A percentile compares a stretch with the other conserved stretches of the same genome.
phyloP scores from a whole-genome alignment of 1,140 invertebrate genomes.

The Zaprionus africanus region DNA sequence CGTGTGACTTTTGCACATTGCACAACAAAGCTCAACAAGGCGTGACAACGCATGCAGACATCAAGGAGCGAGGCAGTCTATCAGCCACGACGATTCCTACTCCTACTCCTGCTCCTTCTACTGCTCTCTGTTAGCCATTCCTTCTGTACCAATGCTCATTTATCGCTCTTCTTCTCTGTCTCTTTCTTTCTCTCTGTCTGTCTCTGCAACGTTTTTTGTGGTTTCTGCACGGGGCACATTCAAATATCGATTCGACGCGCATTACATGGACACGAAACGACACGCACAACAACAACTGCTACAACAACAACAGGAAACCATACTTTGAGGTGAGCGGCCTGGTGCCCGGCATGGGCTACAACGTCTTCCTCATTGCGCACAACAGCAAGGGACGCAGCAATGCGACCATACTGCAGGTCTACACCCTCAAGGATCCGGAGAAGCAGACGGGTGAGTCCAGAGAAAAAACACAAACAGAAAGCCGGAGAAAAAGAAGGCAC shows the following conservation, averaged over 20 bases:
- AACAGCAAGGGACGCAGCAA: slow-evolving; percentile 90
- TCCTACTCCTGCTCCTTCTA: slow-evolving; percentile 5
- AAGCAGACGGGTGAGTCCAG: slow-evolving; percentile 89
- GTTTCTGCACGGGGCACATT: slow-evolving; percentile 50
- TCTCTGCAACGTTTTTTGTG: slow-evolving; percentile 35
- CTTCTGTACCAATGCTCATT: slow-evolving; percentile 48
- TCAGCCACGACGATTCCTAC: not conserved
- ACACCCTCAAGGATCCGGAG: slow-evolving; percentile 91
- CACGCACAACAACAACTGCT: not conserved
- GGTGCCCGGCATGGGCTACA: slow-evolving; percentile 88
- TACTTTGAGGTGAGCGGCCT: slow-evolving; percentile 88
- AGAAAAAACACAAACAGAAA: too few species aligned
- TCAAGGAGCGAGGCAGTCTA: not conserved
- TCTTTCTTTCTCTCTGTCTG: slow-evolving; percentile 33
- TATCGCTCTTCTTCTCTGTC: slow-evolving; percentile 42
- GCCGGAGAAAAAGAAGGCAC: not conserved
- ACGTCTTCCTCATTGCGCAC: slow-evolving; percentile 88
- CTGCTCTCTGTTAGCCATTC: not conserved
- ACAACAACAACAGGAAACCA: slow-evolving; percentile 83
- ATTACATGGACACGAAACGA: slow-evolving; percentile 30
- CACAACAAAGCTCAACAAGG: slow-evolving; percentile 71
- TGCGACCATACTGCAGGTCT: slow-evolving; percentile 87
- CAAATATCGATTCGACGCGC: slow-evolving; percentile 71
- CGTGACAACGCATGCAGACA: slow-evolving; percentile 53
- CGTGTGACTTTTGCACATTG: slow-evolving; percentile 75